These are phyloP conservation scores for Ligdia adustata DNA, from an alignment of 2,888 invertebrate species.

Conservation along the genomic window DNA sequence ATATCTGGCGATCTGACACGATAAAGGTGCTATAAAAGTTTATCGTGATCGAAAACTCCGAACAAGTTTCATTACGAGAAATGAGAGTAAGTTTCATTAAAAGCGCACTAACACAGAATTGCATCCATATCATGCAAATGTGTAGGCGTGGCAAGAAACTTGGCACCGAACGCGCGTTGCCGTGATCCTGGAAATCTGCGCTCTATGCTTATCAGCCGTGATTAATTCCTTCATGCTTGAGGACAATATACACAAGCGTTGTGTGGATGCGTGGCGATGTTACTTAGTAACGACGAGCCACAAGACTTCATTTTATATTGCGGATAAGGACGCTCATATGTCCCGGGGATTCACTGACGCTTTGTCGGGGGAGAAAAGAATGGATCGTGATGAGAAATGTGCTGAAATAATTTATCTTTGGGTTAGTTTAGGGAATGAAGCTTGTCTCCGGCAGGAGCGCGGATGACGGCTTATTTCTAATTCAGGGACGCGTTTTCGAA, in stretches of 20 bases:
- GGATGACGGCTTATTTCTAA: conserved; percentile 71
- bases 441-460: conserved; percentile 60
- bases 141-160: conserved; percentile 73
- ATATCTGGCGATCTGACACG: conserved; percentile 47
- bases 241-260: conserved; percentile 47
- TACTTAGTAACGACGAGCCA: conserved; percentile 62
- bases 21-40: conserved; percentile 33
- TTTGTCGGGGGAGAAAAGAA: conserved; percentile 73
- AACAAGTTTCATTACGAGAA: conserved; percentile 35
- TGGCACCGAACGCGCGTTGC: conserved; percentile 66
- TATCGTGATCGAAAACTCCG: conserved; percentile 24
- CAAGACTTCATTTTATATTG: conserved; percentile 69
- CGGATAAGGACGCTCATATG: conserved; percentile 71
- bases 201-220: conserved; percentile 75
- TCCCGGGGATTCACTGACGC: conserved; percentile 69
- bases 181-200: conserved; percentile 74
- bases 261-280: conserved; percentile 50
- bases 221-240: conserved; percentile 68
- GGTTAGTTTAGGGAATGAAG: conserved; percentile 70
- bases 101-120: conserved; percentile 53
- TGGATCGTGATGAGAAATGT: conserved; percentile 75
- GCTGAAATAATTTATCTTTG: conserved; percentile 76
- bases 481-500: conserved; percentile 67
- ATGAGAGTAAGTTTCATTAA: conserved; percentile 43
- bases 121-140: conserved; percentile 68